Evolutionary conservation across 2,888 invertebrate genomes (phyloP).

Genomic region (Scaptomyza tumidula): DNA sequence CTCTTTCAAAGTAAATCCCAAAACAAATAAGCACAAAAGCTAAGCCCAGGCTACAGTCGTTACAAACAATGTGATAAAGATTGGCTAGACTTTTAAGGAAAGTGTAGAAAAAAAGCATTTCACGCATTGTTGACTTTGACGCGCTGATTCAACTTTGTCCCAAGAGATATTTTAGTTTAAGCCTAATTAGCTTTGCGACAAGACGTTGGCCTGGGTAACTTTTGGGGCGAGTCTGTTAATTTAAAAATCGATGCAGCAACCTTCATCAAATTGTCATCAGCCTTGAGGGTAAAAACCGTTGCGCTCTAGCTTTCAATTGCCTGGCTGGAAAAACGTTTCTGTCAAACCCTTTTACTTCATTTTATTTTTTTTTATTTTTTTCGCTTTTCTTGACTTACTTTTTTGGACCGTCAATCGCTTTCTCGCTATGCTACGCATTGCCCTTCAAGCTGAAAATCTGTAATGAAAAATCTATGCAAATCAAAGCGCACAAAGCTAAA

Average conservation of each 20-base stretch:
- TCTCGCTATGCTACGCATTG: conserved; percentile 8
- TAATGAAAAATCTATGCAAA: conserved; percentile 82
- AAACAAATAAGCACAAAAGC: background rate
- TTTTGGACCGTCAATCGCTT: background rate
- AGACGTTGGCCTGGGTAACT: conserved; percentile 56
- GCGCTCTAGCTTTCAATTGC: conserved; percentile 48
- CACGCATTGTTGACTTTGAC: conserved; percentile 72
- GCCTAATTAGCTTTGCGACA: conserved; percentile 73
- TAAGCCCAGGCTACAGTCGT: background rate
- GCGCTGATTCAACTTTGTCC: conserved; percentile 69
- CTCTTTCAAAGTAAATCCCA: background rate
- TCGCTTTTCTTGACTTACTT: conserved; percentile 17
- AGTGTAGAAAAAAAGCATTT: conserved; percentile 63
- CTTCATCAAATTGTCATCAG: conserved; percentile 80
- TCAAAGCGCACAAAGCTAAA: conserved; percentile 58
- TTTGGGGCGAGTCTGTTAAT: conserved; percentile 65
- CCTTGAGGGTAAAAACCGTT: conserved; percentile 28
- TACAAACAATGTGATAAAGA: conserved; percentile 13
- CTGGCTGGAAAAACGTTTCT: conserved; percentile 39
- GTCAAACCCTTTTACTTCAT: conserved; percentile 44
- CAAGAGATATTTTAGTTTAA: conserved; percentile 69
- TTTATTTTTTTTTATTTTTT: conserved; percentile 13
- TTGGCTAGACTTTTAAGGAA: background rate
- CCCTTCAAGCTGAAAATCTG: conserved; percentile 63
- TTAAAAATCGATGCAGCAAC: conserved; percentile 76